Conservation (phyloP, 2,888 invertebrate species). For the Temnothorax ravouxi region DNA sequence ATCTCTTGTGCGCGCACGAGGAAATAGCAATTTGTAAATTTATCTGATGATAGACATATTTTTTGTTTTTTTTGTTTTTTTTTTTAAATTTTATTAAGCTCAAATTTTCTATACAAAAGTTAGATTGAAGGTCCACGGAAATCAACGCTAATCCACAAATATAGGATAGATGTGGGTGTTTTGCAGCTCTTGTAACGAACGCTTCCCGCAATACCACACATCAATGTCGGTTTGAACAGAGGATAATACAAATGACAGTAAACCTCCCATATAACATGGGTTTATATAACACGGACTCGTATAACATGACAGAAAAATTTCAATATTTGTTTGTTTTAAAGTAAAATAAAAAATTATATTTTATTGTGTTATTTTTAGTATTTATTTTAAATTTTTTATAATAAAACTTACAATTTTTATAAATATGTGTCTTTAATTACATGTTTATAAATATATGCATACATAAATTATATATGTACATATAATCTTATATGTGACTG, state of each 20-base stretch:
- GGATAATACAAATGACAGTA: not conserved
- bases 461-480: too few species aligned
- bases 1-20: not conserved
- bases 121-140: slow-evolving; percentile 14
- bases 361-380: too few species aligned
- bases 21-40: slow-evolving; percentile 34
- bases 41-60: not conserved
- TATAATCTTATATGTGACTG: too few species aligned
- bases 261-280: too few species aligned
- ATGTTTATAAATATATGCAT: too few species aligned
- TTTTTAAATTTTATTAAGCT: slow-evolving; percentile 5
- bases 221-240: not conserved
- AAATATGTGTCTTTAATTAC: too few species aligned
- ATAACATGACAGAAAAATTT: too few species aligned
- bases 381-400: not conserved
- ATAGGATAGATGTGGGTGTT: not conserved
- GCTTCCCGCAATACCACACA: not conserved
- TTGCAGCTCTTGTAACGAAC: not conserved
- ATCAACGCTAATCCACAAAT: not conserved
- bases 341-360: too few species aligned
- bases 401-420: too few species aligned
- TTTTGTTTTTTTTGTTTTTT: not conserved
- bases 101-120: not conserved
- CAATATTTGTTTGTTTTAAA: too few species aligned
- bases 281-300: too few species aligned